These are phyloP conservation scores for Tachina fera DNA, from an alignment of 2,888 invertebrate species.

Conservation along the genomic window DNA sequence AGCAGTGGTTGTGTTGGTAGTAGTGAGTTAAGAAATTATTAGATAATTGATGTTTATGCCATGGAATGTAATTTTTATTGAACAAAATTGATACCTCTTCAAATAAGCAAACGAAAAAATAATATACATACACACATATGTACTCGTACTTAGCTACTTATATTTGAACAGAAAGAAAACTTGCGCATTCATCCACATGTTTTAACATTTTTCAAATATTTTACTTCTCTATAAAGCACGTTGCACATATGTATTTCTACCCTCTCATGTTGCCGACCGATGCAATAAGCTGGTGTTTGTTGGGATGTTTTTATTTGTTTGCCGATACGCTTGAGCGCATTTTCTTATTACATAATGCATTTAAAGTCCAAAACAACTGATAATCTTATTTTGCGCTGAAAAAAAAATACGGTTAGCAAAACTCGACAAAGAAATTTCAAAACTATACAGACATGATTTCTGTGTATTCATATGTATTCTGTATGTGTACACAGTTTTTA, in stretches of 20 bases:
- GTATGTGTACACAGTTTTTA: no score
- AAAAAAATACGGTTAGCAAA: constrained; percentile 8
- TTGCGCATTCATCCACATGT: constrained; percentile 49
- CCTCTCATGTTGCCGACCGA: constrained; percentile 52
- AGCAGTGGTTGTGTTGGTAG: neutral
- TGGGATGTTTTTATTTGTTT: constrained; percentile 48
- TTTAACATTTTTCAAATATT: constrained; percentile 59
- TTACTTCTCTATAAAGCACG: constrained; percentile 22
- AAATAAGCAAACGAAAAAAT: constrained; percentile 26
- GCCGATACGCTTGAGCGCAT: constrained; percentile 53
- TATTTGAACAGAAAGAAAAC: constrained; percentile 24
- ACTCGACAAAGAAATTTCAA: neutral
- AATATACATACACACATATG: neutral
- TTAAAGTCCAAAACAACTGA: constrained; percentile 22
- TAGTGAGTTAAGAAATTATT: constrained; percentile 50
- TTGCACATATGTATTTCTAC: constrained; percentile 9
- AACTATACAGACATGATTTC: neutral
- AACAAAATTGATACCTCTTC: constrained; percentile 64
- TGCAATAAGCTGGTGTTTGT: constrained; percentile 53
- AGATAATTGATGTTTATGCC: constrained; percentile 62
- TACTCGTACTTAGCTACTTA: constrained; percentile 10
- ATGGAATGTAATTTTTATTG: constrained; percentile 62
- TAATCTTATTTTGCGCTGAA: constrained; percentile 36
- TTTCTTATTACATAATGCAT: constrained; percentile 63
- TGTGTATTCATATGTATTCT: no score